These are phyloP conservation scores for Halcyon leucocephala DNA, from an alignment of 2,797 vertebrate species.

Conservation along the genomic window DNA sequence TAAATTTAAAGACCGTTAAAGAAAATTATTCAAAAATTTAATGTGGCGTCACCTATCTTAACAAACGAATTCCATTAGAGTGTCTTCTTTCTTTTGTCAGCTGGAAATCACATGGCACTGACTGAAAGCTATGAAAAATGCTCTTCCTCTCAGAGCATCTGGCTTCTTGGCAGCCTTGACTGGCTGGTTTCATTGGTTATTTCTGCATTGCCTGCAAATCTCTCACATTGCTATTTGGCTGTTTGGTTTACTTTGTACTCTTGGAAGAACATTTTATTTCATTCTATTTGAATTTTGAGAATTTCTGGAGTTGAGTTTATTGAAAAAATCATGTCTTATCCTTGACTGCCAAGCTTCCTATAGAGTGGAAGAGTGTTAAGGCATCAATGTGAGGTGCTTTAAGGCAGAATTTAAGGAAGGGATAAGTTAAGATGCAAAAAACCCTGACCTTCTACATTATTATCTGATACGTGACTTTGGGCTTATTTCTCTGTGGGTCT, in stretches of 20 bases:
- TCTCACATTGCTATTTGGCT: neutral
- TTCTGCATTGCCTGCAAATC: neutral
- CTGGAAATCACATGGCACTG: neutral
- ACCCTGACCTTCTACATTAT: neutral
- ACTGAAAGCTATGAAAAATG: constrained; percentile 10
- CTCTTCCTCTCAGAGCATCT: neutral
- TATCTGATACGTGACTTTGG: neutral
- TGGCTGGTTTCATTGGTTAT: constrained; percentile 15
- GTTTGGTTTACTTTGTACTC: neutral
- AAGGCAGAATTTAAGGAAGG: neutral
- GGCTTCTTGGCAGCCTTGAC: constrained; percentile 18
- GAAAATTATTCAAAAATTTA: neutral
- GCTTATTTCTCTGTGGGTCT: neutral
- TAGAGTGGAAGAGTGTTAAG: neutral
- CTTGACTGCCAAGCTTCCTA: neutral
- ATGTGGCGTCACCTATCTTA: neutral
- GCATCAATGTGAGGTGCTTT: neutral
- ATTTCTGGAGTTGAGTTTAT: neutral
- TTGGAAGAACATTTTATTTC: constrained; percentile 17
- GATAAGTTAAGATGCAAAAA: neutral
- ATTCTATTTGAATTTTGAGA: neutral
- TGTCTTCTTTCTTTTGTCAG: neutral
- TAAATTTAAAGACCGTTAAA: neutral
- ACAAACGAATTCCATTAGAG: neutral
- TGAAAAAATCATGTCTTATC: neutral